phyloP scores from a whole-genome alignment of 2,113 vertebrate genomes.

The Aldabrachelys gigantea region DNA sequence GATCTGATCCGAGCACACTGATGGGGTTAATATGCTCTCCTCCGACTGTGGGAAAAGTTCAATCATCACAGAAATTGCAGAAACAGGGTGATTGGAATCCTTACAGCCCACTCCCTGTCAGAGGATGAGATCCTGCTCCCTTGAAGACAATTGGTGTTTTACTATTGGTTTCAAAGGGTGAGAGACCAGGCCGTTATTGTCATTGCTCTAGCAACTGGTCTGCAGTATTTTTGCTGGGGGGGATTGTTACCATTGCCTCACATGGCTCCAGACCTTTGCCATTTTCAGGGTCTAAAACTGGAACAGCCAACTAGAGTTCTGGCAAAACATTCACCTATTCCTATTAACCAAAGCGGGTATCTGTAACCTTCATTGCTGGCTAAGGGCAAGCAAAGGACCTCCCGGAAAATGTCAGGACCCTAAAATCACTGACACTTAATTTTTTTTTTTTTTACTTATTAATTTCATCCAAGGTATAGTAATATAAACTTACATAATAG shows the following conservation, averaged over 20 bases:
- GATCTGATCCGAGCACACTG: rapidly evolving
- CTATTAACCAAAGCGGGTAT: not conserved
- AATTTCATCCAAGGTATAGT: not conserved
- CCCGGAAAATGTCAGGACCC: not conserved
- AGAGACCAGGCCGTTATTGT: rapidly evolving
- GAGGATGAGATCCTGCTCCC: not conserved
- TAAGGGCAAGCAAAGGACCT: not conserved
- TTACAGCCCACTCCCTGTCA: rapidly evolving
- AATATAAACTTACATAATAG: not conserved
- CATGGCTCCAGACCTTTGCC: not conserved
- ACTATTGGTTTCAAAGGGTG: not conserved
- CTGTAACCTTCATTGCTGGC: rapidly evolving
- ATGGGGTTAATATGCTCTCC: not conserved
- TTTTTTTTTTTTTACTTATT: not conserved
- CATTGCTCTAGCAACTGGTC: rapidly evolving
- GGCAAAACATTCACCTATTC: not conserved
- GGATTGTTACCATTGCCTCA: rapidly evolving
- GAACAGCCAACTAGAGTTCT: not conserved
- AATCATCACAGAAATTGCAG: not conserved
- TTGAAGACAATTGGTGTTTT: not conserved
- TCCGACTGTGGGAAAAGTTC: not conserved
- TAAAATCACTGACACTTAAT: not conserved
- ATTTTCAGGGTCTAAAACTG: not conserved
- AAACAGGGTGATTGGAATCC: not conserved
- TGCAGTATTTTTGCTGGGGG: not conserved